These are phyloP conservation scores for Calidris pygmaea DNA, from an alignment of 2,113 vertebrate genomes.

Conservation along the genomic window DNA sequence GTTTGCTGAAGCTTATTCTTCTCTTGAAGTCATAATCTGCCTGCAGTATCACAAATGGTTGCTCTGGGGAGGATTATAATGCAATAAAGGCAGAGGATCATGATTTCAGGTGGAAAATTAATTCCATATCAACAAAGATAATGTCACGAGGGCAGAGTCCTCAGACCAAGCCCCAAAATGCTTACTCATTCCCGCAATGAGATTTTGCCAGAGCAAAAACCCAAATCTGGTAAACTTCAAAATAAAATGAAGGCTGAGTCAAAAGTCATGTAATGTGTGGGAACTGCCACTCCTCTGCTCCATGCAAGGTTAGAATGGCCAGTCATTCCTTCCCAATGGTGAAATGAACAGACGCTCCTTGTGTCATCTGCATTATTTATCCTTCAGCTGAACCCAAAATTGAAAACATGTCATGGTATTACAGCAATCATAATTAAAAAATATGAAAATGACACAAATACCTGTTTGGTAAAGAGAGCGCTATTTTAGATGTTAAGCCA, in stretches of 20 bases:
- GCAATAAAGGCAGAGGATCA: slow-evolving; percentile 24
- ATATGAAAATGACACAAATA: not conserved
- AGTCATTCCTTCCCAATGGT: not conserved
- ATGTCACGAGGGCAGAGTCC: not conserved
- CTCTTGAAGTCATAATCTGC: slow-evolving; percentile 63
- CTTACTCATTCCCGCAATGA: slow-evolving; percentile 23
- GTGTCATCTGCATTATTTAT: not conserved
- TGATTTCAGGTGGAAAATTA: slow-evolving; percentile 53
- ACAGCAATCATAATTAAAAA: not conserved
- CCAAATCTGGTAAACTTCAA: not conserved
- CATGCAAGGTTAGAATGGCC: not conserved
- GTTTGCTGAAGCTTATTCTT: slow-evolving; percentile 38
- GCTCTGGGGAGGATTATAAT: slow-evolving; percentile 54
- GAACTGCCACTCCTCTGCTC: not conserved
- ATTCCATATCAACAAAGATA: slow-evolving; percentile 12
- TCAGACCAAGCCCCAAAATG: not conserved
- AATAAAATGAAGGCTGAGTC: not conserved
- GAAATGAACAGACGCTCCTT: not conserved
- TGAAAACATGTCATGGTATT: not conserved
- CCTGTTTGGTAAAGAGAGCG: not conserved
- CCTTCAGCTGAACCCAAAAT: not conserved
- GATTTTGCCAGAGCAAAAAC: not conserved
- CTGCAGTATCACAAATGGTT: slow-evolving; percentile 38
- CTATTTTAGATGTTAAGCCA: not conserved
- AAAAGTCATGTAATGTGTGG: not conserved